Evolutionary conservation across 1,140 invertebrate genomes (phyloP).

Genomic region (Coelopa frigida): DNA sequence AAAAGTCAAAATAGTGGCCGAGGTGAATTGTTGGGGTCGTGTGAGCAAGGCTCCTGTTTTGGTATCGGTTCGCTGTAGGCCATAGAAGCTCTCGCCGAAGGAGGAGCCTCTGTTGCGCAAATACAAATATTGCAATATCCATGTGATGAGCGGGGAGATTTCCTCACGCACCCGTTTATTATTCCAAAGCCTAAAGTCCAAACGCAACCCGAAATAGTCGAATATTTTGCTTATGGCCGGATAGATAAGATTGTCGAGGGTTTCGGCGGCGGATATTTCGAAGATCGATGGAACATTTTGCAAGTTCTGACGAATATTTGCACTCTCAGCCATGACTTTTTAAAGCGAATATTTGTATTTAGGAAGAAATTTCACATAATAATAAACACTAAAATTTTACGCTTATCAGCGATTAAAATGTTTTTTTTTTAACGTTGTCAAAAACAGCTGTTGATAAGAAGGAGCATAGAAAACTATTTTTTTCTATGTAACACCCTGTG

Average conservation of each 20-base stretch:
- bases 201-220: conserved; percentile 31
- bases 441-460: too few relatives aligned
- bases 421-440: too few relatives aligned
- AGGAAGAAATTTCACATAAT: too few relatives aligned
- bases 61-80: conserved; percentile 30
- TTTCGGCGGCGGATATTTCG: conserved; percentile 39
- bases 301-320: conserved; percentile 38
- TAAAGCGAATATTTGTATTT: not conserved
- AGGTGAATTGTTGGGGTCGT: conserved; percentile 24
- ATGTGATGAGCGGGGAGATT: conserved; percentile 31
- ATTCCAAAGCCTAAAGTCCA: conserved; percentile 13
- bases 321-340: conserved; percentile 17
- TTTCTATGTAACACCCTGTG: too few relatives aligned
- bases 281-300: conserved; percentile 41
- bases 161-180: conserved; percentile 26
- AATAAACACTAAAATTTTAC: too few relatives aligned
- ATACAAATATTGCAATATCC: conserved; percentile 35
- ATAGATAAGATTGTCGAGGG: conserved; percentile 38
- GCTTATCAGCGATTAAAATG: too few relatives aligned
- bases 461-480: too few relatives aligned
- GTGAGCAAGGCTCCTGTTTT: conserved; percentile 24
- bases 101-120: conserved; percentile 34
- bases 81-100: conserved; percentile 40
- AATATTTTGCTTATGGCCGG: conserved; percentile 40
- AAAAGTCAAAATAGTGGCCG: conserved; percentile 28